Conservation (phyloP, 1,140 invertebrate species). For the Drosophila mojavensis region DNA sequence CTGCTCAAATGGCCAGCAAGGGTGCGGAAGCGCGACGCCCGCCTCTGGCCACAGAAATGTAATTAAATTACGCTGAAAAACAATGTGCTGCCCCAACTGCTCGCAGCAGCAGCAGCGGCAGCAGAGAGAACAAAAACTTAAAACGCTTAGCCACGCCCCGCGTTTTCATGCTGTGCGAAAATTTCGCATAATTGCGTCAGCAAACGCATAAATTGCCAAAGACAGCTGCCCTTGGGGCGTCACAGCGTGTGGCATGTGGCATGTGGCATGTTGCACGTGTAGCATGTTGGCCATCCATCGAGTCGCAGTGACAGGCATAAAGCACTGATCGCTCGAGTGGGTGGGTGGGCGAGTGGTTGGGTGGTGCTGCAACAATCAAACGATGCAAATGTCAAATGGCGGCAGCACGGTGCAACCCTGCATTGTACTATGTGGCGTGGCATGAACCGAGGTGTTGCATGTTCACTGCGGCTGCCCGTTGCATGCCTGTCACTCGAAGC, state of each 20-base stretch:
- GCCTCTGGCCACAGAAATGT: slow-evolving; percentile 73
- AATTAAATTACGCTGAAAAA: slow-evolving; percentile 77
- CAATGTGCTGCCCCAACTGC: slow-evolving; percentile 16
- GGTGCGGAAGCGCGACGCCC: background rate
- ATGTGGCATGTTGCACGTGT: slow-evolving; percentile 38
- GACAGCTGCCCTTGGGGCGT: slow-evolving; percentile 62
- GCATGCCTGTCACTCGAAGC: slow-evolving; percentile 69
- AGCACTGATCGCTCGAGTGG: background rate
- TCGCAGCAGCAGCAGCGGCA: background rate
- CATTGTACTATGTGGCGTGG: slow-evolving; percentile 43
- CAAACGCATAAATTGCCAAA: slow-evolving; percentile 80
- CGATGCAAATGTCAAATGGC: slow-evolving; percentile 69
- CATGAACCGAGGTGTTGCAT: slow-evolving; percentile 3
- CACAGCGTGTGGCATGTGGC: slow-evolving; percentile 25
- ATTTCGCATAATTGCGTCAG: slow-evolving; percentile 80
- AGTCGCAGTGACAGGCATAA: slow-evolving; percentile 28
- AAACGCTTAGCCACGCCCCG: slow-evolving; percentile 71
- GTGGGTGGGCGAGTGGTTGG: background rate
- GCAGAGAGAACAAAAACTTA: slow-evolving; percentile 51
- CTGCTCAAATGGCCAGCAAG: slow-evolving; percentile 45
- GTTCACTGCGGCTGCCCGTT: slow-evolving; percentile 26
- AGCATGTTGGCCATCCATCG: slow-evolving; percentile 30
- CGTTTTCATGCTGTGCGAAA: slow-evolving; percentile 68
- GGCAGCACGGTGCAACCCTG: slow-evolving; percentile 12
- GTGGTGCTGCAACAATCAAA: slow-evolving; percentile 54